Conservation (phyloP, 2,797 vertebrate species). For the Anas georgica region DNA sequence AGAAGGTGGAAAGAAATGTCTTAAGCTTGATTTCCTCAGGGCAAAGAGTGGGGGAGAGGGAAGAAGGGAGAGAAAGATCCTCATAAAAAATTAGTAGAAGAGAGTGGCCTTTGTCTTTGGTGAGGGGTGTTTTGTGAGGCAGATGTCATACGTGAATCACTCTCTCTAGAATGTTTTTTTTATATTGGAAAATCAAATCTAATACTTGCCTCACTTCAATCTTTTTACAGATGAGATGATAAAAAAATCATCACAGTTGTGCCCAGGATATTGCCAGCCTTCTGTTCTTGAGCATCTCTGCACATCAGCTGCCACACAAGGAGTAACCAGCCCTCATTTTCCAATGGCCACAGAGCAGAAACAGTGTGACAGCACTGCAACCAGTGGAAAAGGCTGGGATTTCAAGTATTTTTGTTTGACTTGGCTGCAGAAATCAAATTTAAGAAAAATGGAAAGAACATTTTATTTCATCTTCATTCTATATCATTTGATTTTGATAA, state of each 20-base stretch:
- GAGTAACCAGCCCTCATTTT: background rate
- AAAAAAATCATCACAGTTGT: background rate
- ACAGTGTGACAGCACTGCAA: background rate
- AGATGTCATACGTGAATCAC: background rate
- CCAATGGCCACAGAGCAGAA: background rate
- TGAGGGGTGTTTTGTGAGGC: rapidly evolving
- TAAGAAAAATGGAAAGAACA: background rate
- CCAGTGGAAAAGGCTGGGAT: rapidly evolving
- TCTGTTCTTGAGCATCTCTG: background rate
- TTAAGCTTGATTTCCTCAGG: slow-evolving; percentile 48
- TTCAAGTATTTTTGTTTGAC: background rate
- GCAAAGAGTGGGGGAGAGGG: background rate
- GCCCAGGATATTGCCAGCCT: background rate
- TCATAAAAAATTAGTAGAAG: background rate
- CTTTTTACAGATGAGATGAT: background rate
- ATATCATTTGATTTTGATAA: background rate
- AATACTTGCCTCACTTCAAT: background rate
- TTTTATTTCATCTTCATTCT: background rate
- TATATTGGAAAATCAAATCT: background rate
- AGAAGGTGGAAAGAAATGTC: slow-evolving; percentile 29
- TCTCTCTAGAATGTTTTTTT: background rate
- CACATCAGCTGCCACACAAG: background rate
- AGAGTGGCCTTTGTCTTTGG: background rate
- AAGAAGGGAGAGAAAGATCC: background rate
- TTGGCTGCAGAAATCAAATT: background rate